A percentile compares a stretch with the other conserved stretches of the same genome.
Conservation (phyloP, 2,113 vertebrate genomes). For the Fregetta grallaria region DNA sequence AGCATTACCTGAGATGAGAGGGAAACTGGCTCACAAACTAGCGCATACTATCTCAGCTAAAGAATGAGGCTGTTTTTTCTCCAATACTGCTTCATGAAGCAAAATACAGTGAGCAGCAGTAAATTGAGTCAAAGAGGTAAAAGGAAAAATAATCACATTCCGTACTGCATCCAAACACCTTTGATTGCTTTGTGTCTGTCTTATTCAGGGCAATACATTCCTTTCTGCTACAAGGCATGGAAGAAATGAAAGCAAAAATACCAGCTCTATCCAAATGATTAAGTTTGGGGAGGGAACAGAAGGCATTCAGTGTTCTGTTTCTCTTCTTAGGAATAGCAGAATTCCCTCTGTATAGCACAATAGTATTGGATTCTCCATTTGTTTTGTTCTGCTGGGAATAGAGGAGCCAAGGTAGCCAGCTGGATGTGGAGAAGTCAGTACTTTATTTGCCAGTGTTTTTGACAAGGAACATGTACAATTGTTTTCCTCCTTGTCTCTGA, state of each 20-base stretch:
- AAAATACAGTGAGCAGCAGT: neutral
- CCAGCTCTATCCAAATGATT: neutral
- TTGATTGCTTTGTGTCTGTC: conserved; percentile 26
- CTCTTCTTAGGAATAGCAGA: neutral
- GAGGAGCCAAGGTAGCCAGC: neutral
- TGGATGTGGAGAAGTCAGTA: neutral
- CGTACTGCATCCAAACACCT: neutral
- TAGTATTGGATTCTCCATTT: neutral
- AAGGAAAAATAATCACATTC: conserved; percentile 5
- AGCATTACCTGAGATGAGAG: neutral
- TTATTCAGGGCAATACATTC: neutral
- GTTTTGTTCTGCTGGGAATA: neutral
- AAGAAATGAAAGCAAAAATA: conserved; percentile 34
- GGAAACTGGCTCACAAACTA: neutral
- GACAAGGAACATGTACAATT: neutral
- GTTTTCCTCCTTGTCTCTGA: neutral
- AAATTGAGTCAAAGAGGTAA: neutral
- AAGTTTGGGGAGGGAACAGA: neutral
- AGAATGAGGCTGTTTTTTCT: neutral
- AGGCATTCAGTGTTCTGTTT: neutral
- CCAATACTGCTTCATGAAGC: neutral
- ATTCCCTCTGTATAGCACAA: neutral
- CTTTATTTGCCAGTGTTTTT: neutral
- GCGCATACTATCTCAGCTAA: neutral
- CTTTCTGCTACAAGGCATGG: neutral